A percentile compares a stretch with the other conserved stretches of the same genome.
phyloP scores from a whole-genome alignment of 2,888 invertebrate genomes.

The Ormia ochracea region DNA sequence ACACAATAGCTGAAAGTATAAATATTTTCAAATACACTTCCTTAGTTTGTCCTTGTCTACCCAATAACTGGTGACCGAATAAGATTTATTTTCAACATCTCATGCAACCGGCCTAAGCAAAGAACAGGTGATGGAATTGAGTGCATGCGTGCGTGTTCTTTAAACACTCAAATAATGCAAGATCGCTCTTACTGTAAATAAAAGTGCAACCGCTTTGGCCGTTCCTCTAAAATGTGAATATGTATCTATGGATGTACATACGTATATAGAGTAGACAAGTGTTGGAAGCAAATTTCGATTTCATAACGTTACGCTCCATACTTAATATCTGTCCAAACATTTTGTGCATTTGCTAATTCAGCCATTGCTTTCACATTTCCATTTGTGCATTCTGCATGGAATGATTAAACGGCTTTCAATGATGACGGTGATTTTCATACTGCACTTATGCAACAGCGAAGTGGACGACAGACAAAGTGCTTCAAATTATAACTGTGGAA shows the following conservation, averaged over 20 bases:
- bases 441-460: not conserved
- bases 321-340: not conserved
- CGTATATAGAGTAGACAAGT: too few species aligned
- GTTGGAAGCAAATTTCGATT: conserved; percentile 34
- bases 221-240: not conserved
- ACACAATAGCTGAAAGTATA: not conserved
- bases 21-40: not conserved
- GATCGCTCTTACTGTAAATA: conserved; percentile 46
- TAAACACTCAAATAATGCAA: conserved; percentile 38
- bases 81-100: conserved; percentile 24
- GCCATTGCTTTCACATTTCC: conserved; percentile 2
- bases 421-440: not conserved
- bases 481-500: conserved; percentile 36
- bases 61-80: not conserved
- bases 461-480: not conserved
- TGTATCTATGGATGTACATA: too few species aligned
- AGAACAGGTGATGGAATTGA: conserved; percentile 50
- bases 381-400: conserved; percentile 8
- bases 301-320: conserved; percentile 24
- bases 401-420: conserved; percentile 22
- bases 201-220: not conserved
- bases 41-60: not conserved
- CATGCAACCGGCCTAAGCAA: conserved; percentile 3
- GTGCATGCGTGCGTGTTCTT: conserved; percentile 52
- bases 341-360: not conserved